Evolutionary conservation across 1,140 invertebrate genomes (phyloP).

Genomic region (Drosophila baimaii): DNA sequence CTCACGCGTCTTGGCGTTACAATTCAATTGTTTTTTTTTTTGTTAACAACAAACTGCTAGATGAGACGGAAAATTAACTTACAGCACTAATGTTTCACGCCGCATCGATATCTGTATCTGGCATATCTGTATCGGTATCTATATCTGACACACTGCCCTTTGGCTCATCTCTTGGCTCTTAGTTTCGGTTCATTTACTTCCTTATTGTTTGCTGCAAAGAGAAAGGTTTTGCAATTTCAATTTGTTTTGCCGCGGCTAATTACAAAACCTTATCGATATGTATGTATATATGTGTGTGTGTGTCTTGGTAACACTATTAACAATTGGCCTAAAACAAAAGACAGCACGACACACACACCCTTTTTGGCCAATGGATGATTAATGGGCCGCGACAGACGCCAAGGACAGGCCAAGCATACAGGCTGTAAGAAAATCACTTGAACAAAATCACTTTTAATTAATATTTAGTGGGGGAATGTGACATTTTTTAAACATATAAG

Average conservation of each 20-base stretch:
- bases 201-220: conserved; percentile 65
- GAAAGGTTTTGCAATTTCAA: conserved; percentile 53
- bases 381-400: conserved; percentile 72
- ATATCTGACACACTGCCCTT: conserved; percentile 75
- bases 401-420: conserved; percentile 58
- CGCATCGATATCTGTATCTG: conserved; percentile 33
- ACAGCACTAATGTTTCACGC: conserved; percentile 76
- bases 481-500: too few species aligned
- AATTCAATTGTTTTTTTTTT: conserved; percentile 71
- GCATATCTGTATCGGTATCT: conserved; percentile 29
- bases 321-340: conserved; percentile 61
- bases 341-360: conserved; percentile 53
- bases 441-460: neutral
- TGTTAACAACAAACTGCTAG: neutral
- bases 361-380: conserved; percentile 65
- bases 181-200: conserved; percentile 74
- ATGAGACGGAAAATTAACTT: conserved; percentile 61
- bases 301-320: conserved; percentile 36
- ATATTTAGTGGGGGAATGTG: neutral
- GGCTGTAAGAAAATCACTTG: neutral
- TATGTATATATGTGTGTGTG: conserved; percentile 12
- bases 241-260: conserved; percentile 62
- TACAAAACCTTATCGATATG: conserved; percentile 54
- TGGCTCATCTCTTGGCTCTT: conserved; percentile 49
- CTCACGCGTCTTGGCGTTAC: conserved; percentile 55